Conservation (phyloP, 2,113 vertebrate genomes). For the Microtus oregoni region DNA sequence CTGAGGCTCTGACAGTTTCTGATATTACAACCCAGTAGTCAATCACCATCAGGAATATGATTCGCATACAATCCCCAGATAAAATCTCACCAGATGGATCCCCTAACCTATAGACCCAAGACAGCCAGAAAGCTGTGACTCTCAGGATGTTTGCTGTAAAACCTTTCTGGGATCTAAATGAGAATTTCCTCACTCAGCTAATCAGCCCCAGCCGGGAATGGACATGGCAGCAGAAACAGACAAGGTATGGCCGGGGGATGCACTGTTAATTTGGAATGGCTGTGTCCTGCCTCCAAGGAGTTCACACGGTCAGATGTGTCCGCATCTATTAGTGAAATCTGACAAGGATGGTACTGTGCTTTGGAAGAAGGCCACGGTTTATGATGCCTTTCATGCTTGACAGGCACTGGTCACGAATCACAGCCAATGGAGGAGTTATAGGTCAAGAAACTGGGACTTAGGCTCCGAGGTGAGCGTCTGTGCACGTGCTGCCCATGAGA, state of each 20-base stretch:
- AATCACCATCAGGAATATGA: background rate
- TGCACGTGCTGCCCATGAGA: background rate
- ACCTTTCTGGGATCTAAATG: background rate
- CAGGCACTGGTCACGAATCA: slow-evolving; percentile 81
- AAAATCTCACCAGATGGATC: background rate
- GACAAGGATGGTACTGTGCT: slow-evolving; percentile 83
- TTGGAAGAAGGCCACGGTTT: slow-evolving; percentile 78
- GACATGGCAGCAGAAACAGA: slow-evolving; percentile 82
- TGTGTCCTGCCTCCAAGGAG: slow-evolving; percentile 82
- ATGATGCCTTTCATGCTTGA: slow-evolving; percentile 77
- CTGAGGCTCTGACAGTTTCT: background rate
- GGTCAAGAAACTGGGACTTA: slow-evolving; percentile 81
- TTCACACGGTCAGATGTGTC: slow-evolving; percentile 88
- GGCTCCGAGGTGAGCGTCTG: slow-evolving; percentile 80
- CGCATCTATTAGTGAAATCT: slow-evolving; percentile 83
- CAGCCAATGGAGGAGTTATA: slow-evolving; percentile 76
- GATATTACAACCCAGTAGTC: background rate
- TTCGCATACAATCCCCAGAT: background rate
- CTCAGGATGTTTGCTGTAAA: background rate
- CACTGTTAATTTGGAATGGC: slow-evolving; percentile 89
- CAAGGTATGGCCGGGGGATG: slow-evolving; percentile 81
- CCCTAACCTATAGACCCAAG: slow-evolving; percentile 63
- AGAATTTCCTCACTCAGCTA: slow-evolving; percentile 79
- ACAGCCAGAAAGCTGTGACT: slow-evolving; percentile 47
- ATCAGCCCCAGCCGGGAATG: slow-evolving; percentile 87